Percentiles rank a stretch among this genome's conserved stretches.
Conservation (phyloP, 2,113 vertebrate species). For the Phaethornis superciliosus region DNA sequence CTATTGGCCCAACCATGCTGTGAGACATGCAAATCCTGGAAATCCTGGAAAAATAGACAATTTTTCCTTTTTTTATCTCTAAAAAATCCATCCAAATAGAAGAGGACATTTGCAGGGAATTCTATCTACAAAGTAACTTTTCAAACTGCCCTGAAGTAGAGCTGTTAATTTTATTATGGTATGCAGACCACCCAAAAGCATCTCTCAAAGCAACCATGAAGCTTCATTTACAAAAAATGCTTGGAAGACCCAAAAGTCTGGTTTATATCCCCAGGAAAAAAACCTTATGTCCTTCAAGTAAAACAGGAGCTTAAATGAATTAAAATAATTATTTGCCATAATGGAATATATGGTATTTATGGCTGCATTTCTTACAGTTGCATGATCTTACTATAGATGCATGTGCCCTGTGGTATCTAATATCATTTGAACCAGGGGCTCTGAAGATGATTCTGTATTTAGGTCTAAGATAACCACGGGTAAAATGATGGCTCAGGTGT, state of each 20-base stretch:
- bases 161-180: background rate
- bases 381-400: background rate
- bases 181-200: background rate
- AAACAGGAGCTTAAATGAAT: background rate
- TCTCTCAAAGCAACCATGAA: background rate
- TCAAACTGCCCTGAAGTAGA: background rate
- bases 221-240: background rate
- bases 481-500: background rate
- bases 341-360: background rate
- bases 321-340: background rate
- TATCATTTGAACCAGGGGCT: background rate
- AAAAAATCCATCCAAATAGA: background rate
- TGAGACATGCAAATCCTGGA: background rate
- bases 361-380: background rate
- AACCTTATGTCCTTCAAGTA: background rate
- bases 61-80: background rate
- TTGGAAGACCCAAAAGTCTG: background rate
- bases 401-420: background rate
- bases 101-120: background rate
- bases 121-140: background rate
- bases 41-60: background rate
- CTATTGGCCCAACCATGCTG: background rate
- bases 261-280: background rate
- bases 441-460: background rate
- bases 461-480: background rate